phyloP scores from a whole-genome alignment of 2,797 vertebrate species.

The Catostomus latipinnis region DNA sequence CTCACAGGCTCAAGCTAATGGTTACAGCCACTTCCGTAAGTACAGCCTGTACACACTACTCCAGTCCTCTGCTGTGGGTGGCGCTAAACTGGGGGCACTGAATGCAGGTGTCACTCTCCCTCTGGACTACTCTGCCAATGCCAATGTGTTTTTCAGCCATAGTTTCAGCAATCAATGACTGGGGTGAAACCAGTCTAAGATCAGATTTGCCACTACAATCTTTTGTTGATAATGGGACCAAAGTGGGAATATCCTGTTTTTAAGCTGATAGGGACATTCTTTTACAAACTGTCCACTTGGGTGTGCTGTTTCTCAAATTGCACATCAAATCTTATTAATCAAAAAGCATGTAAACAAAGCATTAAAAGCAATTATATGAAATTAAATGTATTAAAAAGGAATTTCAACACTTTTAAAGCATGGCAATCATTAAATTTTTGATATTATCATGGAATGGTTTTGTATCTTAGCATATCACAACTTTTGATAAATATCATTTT shows the following conservation, averaged over 20 bases:
- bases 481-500: not conserved
- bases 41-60: slow-evolving; percentile 85
- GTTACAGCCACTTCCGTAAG: slow-evolving; percentile 69
- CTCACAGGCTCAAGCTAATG: slow-evolving; percentile 61
- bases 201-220: slow-evolving; percentile 36
- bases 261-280: not conserved
- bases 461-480: not conserved
- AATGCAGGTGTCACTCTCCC: slow-evolving; percentile 70
- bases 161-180: slow-evolving; percentile 70
- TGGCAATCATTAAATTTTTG: not conserved
- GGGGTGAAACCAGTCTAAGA: not conserved
- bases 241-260: slow-evolving; percentile 4
- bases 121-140: slow-evolving; percentile 80
- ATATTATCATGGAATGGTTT: not conserved
- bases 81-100: slow-evolving; percentile 82
- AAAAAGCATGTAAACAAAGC: not conserved
- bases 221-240: not conserved
- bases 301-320: not conserved
- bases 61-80: slow-evolving; percentile 87
- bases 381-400: not conserved
- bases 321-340: not conserved
- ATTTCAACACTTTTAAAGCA: not conserved
- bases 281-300: not conserved
- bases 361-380: not conserved
- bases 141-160: slow-evolving; percentile 83